Conservation (phyloP, 1,140 invertebrate genomes). For the Caenorhabditis remanei region DNA sequence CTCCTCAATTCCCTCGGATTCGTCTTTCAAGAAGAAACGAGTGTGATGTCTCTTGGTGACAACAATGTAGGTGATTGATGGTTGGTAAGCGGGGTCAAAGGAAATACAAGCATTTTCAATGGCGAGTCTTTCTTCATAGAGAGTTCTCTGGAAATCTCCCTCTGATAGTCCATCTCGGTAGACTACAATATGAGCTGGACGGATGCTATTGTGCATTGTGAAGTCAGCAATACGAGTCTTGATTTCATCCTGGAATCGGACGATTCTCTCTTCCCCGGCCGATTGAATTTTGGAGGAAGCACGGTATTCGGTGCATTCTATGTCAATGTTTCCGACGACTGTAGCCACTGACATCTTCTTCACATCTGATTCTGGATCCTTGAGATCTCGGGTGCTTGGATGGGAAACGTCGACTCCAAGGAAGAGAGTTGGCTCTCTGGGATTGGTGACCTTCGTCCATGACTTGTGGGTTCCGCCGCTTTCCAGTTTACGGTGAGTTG, state of each 20-base stretch:
- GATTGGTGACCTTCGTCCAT: slow-evolving; percentile 28
- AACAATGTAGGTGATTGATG: slow-evolving; percentile 59
- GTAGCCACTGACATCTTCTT: not conserved
- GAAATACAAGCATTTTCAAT: not conserved
- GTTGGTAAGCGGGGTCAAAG: not conserved
- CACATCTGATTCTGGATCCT: not conserved
- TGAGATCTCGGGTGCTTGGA: not conserved
- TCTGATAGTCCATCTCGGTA: slow-evolving; percentile 47
- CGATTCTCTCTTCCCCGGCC: slow-evolving; percentile 15
- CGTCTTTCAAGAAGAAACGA: slow-evolving; percentile 24
- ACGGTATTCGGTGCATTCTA: slow-evolving; percentile 2
- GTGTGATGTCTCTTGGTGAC: slow-evolving; percentile 58
- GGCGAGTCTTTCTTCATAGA: slow-evolving; percentile 26
- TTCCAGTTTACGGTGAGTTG: not conserved
- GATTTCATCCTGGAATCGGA: not conserved
- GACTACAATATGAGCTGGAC: slow-evolving; percentile 54
- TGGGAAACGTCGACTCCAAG: slow-evolving; percentile 57
- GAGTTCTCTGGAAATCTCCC: slow-evolving; percentile 49
- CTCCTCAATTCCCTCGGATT: not conserved
- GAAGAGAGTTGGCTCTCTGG: not conserved
- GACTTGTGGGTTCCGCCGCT: slow-evolving; percentile 1
- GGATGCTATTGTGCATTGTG: not conserved
- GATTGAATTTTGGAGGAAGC: not conserved
- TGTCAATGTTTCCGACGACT: slow-evolving; percentile 61
- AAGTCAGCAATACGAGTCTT: slow-evolving; percentile 21